A percentile compares a stretch with the other conserved stretches of the same genome.
These are phyloP conservation scores for Parelbella ahira DNA, from an alignment of 2,888 invertebrate species.

Conservation along the genomic window DNA sequence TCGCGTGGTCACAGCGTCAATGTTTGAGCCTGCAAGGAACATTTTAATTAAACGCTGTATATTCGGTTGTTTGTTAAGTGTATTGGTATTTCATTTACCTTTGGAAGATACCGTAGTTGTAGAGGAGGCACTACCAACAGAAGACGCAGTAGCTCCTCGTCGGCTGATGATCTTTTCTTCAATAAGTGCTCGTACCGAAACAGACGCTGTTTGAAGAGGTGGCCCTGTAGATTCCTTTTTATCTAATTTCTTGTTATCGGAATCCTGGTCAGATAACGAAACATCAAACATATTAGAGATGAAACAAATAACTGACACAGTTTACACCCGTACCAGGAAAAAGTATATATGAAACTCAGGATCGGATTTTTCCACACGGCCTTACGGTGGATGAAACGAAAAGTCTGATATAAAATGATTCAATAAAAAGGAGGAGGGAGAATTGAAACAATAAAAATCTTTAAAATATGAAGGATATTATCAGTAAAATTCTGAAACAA, in stretches of 20 bases:
- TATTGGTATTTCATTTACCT: slow-evolving; percentile 12
- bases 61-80: not conserved
- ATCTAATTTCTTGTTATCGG: slow-evolving; percentile 91
- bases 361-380: too few species aligned
- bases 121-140: slow-evolving; percentile 32
- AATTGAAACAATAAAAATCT: too few species aligned
- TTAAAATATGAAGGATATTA: too few species aligned
- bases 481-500: too few species aligned
- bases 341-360: too few species aligned
- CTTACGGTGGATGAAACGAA: too few species aligned
- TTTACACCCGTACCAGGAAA: too few species aligned
- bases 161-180: slow-evolving; percentile 97
- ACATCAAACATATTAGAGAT: too few species aligned
- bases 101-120: slow-evolving; percentile 10
- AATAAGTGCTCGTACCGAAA: slow-evolving; percentile 93
- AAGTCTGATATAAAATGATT: too few species aligned
- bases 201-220: slow-evolving; percentile 94
- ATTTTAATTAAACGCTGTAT: slow-evolving; percentile 16
- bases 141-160: slow-evolving; percentile 78
- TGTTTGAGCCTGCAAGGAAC: slow-evolving; percentile 43
- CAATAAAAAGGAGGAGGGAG: too few species aligned
- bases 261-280: too few species aligned
- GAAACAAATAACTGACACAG: too few species aligned
- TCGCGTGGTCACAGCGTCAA: slow-evolving; percentile 50
- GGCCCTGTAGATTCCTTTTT: slow-evolving; percentile 91